phyloP scores from a whole-genome alignment of 2,797 vertebrate species.

The Galago senegalensis region DNA sequence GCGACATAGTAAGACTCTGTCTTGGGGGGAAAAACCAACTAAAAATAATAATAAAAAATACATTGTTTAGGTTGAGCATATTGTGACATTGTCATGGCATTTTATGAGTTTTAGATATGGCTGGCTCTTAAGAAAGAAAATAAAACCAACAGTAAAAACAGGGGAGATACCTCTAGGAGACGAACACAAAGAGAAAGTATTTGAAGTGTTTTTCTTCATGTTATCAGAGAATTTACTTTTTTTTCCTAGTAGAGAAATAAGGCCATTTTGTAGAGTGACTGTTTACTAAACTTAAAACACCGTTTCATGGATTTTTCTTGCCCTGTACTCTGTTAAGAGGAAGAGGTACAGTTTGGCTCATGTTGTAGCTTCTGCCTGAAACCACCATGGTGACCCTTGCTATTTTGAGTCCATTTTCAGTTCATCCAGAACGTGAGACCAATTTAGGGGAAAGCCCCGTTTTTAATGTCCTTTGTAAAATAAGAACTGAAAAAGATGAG shows the following conservation, averaged over 20 bases:
- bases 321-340: background rate
- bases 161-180: background rate
- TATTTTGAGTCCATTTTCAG: conserved; percentile 38
- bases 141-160: background rate
- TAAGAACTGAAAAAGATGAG: conserved; percentile 24
- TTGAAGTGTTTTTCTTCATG: conserved; percentile 22
- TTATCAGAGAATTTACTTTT: conserved; percentile 15
- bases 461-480: background rate
- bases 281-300: background rate
- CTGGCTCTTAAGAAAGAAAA: background rate
- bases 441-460: background rate
- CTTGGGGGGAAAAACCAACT: too few species aligned
- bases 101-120: background rate
- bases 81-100: background rate
- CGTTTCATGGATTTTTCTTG: background rate
- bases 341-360: background rate
- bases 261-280: conserved; percentile 15
- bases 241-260: conserved; percentile 8
- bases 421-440: background rate
- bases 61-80: background rate
- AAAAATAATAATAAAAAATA: too few species aligned
- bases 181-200: background rate
- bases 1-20: too few species aligned
- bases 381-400: background rate
- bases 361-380: background rate